phyloP scores from a whole-genome alignment of 2,888 invertebrate species.

The Caenorhabditis macrosperma region DNA sequence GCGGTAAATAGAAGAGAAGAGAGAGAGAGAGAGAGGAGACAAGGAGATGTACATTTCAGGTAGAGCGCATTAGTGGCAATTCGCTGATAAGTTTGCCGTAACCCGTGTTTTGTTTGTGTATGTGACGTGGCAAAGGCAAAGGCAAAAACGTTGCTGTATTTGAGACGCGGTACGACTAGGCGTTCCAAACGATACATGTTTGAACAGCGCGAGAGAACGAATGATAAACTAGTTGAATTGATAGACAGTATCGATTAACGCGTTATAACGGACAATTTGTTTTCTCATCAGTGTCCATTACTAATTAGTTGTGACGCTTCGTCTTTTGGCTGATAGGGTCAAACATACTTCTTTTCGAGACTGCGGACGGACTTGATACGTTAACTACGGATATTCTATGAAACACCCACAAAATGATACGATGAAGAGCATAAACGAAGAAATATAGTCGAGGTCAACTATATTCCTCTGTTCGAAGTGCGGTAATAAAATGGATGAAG shows the following conservation, averaged over 20 bases:
- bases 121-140: not conserved
- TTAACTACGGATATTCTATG: no score
- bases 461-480: conserved; percentile 14
- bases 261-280: not conserved
- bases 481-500: conserved; percentile 2
- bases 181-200: not conserved
- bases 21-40: conserved; percentile 18
- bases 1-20: no score
- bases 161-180: not conserved
- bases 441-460: conserved; percentile 16
- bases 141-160: not conserved
- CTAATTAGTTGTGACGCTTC: not conserved
- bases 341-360: no score
- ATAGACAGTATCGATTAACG: conserved; percentile 1
- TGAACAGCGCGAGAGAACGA: conserved; percentile 1
- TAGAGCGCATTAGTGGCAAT: not conserved
- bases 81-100: not conserved
- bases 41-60: not conserved
- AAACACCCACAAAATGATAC: not conserved
- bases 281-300: not conserved
- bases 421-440: not conserved
- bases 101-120: no score
- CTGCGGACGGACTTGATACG: no score
- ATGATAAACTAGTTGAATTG: not conserved
- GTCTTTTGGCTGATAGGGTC: no score